phyloP scores from a whole-genome alignment of 2,888 invertebrate genomes.

The Lissocephala sabroskyi region DNA sequence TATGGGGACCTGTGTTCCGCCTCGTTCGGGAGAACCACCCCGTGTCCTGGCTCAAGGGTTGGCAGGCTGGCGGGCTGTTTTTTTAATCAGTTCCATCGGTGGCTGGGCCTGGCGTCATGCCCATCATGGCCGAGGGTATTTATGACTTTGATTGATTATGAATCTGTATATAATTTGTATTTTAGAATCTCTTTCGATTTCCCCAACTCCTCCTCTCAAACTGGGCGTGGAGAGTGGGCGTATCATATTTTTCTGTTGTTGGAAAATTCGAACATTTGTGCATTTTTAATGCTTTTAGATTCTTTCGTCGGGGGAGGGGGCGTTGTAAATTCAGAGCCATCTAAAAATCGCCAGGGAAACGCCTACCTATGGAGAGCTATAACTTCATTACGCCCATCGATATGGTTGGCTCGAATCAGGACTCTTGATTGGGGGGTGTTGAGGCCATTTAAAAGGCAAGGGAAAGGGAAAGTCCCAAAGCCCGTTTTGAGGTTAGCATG shows the following conservation, averaged over 20 bases:
- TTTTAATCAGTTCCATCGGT: constrained; percentile 29
- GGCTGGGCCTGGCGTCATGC: background rate
- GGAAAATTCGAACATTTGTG: constrained; percentile 38
- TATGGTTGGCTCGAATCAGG: too few relatives aligned
- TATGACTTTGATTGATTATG: constrained; percentile 70
- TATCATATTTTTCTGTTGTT: background rate
- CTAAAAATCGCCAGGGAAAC: too few relatives aligned
- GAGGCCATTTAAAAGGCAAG: too few relatives aligned
- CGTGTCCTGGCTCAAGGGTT: constrained; percentile 13
- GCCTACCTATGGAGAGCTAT: constrained; percentile 11
- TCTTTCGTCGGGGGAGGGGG: constrained; percentile 35
- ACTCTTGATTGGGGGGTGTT: too few relatives aligned
- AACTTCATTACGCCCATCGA: too few relatives aligned
- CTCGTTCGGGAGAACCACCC: constrained; percentile 16
- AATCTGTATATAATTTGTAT: constrained; percentile 44
- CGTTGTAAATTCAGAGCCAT: constrained; percentile 30
- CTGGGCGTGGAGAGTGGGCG: background rate
- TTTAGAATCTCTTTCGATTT: constrained; percentile 25
- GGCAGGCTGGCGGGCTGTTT: constrained; percentile 8
- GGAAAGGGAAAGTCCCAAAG: too few relatives aligned
- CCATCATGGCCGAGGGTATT: constrained; percentile 21
- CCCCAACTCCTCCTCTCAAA: too few relatives aligned
- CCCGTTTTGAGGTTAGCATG: too few relatives aligned
- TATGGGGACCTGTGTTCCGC: constrained; percentile 37
- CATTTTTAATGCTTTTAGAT: background rate